phyloP scores from a whole-genome alignment of 2,797 vertebrate species.

The Vespertilio murinus region DNA sequence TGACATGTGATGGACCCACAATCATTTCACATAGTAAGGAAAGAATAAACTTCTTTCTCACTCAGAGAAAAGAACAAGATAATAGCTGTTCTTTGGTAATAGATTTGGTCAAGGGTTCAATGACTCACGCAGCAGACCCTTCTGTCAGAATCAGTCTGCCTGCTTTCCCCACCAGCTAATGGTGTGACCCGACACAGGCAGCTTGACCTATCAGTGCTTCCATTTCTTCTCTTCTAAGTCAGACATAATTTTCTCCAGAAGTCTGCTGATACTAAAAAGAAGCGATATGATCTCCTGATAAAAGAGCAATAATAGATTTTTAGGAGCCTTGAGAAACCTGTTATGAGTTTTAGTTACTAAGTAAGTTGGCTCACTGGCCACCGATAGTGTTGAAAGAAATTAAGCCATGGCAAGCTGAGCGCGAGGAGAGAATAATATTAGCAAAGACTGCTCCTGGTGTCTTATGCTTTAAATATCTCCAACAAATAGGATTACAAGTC shows the following conservation, averaged over 20 bases:
- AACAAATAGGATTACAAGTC: not conserved
- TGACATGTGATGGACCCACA: not conserved
- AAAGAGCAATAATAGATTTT: not conserved
- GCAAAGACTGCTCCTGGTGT: not conserved
- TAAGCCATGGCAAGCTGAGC: not conserved
- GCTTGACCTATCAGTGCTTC: not conserved
- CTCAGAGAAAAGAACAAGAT: not conserved
- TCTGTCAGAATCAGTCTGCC: not conserved
- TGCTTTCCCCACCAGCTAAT: not conserved
- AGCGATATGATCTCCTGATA: not conserved
- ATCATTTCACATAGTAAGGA: not conserved
- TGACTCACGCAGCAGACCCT: not conserved
- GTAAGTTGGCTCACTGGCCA: not conserved
- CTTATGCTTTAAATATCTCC: not conserved
- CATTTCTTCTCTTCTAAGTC: not conserved
- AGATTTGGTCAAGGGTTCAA: not conserved
- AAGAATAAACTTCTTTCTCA: slow-evolving; percentile 18
- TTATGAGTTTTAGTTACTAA: not conserved
- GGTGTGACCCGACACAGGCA: not conserved
- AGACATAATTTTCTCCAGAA: not conserved
- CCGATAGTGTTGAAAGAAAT: not conserved
- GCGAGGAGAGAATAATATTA: not conserved
- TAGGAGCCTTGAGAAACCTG: not conserved
- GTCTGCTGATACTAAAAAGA: not conserved
- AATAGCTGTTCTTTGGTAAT: not conserved